Percentiles rank a stretch among this genome's conserved stretches.
Conservation (phyloP, 1,140 invertebrate species). For the Bombus vancouverensis region DNA sequence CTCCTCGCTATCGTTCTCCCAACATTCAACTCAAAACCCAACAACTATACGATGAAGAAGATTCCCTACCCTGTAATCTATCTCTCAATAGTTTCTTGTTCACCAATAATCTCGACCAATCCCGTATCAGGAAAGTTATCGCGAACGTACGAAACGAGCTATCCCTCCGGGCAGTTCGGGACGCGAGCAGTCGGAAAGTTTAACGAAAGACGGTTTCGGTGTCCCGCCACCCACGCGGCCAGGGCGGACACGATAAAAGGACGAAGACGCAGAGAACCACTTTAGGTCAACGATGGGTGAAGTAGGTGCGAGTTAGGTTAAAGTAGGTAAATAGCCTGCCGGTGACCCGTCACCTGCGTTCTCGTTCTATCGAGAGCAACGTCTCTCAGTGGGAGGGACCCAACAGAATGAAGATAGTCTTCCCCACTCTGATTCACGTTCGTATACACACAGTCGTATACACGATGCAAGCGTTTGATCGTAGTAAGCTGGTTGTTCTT, state of each 20-base stretch:
- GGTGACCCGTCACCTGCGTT: constrained; percentile 83
- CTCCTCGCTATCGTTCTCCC: too few relatives aligned
- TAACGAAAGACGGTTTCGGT: neutral
- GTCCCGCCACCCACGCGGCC: constrained; percentile 3
- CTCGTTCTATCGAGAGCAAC: constrained; percentile 82
- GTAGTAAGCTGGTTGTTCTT: constrained; percentile 18
- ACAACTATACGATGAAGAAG: neutral
- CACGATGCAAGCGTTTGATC: neutral
- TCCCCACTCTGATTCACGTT: neutral
- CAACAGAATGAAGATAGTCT: constrained; percentile 55
- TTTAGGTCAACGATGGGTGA: constrained; percentile 40
- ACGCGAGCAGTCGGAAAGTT: too few relatives aligned
- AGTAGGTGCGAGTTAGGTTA: constrained; percentile 71
- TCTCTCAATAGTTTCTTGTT: neutral
- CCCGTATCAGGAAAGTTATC: neutral
- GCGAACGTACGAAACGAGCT: neutral
- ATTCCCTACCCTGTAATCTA: neutral
- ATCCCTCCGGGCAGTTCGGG: neutral
- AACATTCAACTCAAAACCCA: too few relatives aligned
- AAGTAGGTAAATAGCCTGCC: constrained; percentile 83
- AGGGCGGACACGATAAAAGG: constrained; percentile 11
- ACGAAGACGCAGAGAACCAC: constrained; percentile 16
- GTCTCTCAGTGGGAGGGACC: constrained; percentile 65
- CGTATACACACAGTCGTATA: neutral
- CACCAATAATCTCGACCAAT: neutral